Evolutionary conservation across 1,140 invertebrate genomes (phyloP).

Genomic region (Anoplolepis gracilipes): DNA sequence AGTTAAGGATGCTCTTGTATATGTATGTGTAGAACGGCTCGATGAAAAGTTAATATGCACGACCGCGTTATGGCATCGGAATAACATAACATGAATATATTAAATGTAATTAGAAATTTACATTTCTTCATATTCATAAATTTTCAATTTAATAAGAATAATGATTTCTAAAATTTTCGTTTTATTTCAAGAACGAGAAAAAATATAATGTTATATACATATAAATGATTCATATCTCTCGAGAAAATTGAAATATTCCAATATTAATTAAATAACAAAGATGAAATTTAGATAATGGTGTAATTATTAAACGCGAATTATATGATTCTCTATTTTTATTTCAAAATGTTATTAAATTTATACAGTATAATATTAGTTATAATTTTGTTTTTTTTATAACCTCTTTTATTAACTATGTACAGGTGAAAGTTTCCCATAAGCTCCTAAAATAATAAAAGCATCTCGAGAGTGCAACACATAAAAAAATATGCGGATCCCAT

Average conservation of each 20-base stretch:
- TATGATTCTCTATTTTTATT: not conserved
- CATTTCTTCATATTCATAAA: not conserved
- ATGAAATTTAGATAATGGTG: not conserved
- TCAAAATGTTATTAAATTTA: not conserved
- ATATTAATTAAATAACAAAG: not conserved
- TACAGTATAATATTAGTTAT: not conserved
- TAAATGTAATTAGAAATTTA: conserved; percentile 5
- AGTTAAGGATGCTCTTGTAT: conserved; percentile 36
- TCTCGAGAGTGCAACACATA: not conserved
- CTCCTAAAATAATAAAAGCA: not conserved
- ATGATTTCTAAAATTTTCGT: not conserved
- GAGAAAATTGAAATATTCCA: not conserved
- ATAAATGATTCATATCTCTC: not conserved
- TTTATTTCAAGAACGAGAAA: not conserved
- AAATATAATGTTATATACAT: not conserved
- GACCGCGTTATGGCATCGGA: not conserved
- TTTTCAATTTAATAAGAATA: not conserved
- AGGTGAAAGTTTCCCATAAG: conserved; percentile 2
- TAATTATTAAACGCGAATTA: not conserved
- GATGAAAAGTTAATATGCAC: conserved; percentile 37
- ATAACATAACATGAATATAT: not conserved
- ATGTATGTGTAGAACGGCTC: conserved; percentile 8
- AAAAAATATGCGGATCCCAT: conserved; percentile 3
- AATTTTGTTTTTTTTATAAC: not conserved
- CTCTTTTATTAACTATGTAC: conserved; percentile 6